These are phyloP conservation scores for Hybos culiciformis DNA, from an alignment of 2,888 invertebrate genomes.

Conservation along the genomic window DNA sequence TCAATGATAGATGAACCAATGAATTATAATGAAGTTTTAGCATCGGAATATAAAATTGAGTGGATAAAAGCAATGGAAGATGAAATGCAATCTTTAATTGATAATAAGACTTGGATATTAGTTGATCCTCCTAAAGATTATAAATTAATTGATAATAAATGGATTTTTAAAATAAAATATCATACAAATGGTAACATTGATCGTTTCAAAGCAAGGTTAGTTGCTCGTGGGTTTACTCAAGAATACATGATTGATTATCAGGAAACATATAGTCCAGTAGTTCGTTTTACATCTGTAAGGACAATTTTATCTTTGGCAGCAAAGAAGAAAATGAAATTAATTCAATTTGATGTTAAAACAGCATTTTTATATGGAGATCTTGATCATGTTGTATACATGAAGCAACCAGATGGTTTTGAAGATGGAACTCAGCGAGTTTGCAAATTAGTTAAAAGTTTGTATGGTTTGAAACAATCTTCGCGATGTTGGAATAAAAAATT, in stretches of 20 bases:
- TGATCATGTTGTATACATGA: slow-evolving; percentile 13
- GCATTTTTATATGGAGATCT: slow-evolving; percentile 11
- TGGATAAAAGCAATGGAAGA: not conserved
- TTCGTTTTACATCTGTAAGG: slow-evolving; percentile 17
- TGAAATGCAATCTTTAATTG: not conserved
- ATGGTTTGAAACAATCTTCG: slow-evolving; percentile 19
- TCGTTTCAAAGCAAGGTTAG: slow-evolving; percentile 21
- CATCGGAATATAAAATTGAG: slow-evolving; percentile 4
- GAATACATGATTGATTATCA: slow-evolving; percentile 20
- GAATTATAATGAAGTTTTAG: not conserved
- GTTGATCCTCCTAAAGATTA: slow-evolving; percentile 9
- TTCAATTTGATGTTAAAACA: slow-evolving; percentile 14
- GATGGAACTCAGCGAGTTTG: slow-evolving; percentile 14
- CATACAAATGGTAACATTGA: not conserved
- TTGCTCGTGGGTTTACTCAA: slow-evolving; percentile 20
- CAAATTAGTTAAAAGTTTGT: slow-evolving; percentile 15
- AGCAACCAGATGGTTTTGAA: slow-evolving; percentile 12
- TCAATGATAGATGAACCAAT: not conserved
- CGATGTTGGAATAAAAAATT: slow-evolving; percentile 18
- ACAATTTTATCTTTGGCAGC: slow-evolving; percentile 16
- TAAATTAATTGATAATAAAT: slow-evolving; percentile 13
- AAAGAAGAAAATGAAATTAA: slow-evolving; percentile 7
- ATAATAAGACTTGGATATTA: not conserved
- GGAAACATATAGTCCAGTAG: slow-evolving; percentile 24
- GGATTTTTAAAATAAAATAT: slow-evolving; percentile 15